Conservation (phyloP, 2,113 vertebrate species). For the Eurypyga helias region DNA sequence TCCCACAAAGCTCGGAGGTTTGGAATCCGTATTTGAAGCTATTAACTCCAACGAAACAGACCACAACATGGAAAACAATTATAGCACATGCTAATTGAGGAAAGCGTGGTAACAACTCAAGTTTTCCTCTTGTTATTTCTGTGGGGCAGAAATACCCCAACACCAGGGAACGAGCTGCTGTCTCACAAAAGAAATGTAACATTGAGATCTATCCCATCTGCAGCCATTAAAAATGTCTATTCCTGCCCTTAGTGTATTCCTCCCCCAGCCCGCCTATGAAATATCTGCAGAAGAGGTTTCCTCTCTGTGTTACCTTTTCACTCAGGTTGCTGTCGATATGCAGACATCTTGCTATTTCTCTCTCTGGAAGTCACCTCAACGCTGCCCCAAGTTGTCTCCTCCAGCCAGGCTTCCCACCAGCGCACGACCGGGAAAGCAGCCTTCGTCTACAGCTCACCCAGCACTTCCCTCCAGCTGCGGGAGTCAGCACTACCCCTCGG, state of each 20-base stretch:
- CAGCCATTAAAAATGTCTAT: background rate
- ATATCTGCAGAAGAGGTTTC: background rate
- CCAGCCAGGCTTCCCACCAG: background rate
- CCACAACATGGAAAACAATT: background rate
- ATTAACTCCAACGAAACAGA: background rate
- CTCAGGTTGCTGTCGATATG: rapidly evolving
- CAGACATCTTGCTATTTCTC: background rate
- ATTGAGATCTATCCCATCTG: background rate
- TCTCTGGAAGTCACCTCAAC: background rate
- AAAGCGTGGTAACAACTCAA: background rate
- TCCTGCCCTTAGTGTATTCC: background rate
- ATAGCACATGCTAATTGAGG: background rate
- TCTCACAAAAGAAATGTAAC: background rate
- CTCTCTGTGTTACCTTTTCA: rapidly evolving
- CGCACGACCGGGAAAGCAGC: background rate
- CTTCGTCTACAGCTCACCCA: background rate
- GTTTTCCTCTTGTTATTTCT: background rate
- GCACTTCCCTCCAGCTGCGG: background rate
- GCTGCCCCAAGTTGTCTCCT: background rate
- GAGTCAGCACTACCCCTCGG: background rate
- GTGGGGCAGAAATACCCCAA: background rate
- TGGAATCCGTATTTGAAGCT: background rate
- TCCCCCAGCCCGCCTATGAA: background rate
- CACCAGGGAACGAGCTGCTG: background rate
- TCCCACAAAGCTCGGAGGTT: background rate